phyloP scores from a whole-genome alignment of 2,113 vertebrate species.

The Amia ocellicauda region DNA sequence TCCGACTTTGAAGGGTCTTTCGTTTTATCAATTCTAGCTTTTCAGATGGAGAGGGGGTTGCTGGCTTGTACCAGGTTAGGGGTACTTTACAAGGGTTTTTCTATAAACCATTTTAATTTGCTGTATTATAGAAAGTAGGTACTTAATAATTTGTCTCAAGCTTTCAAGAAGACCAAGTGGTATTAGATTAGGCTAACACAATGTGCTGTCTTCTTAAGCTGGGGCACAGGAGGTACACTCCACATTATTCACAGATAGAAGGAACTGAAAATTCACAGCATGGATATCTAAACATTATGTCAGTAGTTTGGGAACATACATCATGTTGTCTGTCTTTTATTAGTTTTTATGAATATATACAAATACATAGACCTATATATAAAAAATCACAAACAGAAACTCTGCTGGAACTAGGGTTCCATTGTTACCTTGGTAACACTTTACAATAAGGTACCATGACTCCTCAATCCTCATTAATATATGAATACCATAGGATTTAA shows the following conservation, averaged over 20 bases:
- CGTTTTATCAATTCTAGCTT: slow-evolving; percentile 51
- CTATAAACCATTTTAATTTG: slow-evolving; percentile 62
- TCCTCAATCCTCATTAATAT: too few species aligned
- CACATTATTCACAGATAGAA: slow-evolving; percentile 8
- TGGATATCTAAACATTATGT: too few species aligned
- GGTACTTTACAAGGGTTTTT: slow-evolving; percentile 38
- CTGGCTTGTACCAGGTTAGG: slow-evolving; percentile 50
- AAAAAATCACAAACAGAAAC: too few species aligned
- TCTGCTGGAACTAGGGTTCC: too few species aligned
- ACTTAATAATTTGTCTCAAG: slow-evolving; percentile 23
- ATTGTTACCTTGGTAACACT: too few species aligned
- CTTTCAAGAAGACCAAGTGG: slow-evolving; percentile 55
- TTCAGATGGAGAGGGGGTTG: slow-evolving; percentile 52
- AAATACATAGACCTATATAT: too few species aligned
- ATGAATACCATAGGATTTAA: too few species aligned
- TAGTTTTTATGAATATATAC: too few species aligned
- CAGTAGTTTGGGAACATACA: too few species aligned
- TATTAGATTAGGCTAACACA: slow-evolving; percentile 49
- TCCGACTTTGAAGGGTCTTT: slow-evolving; percentile 41
- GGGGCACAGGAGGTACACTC: slow-evolving; percentile 12
- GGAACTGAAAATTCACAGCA: neutral
- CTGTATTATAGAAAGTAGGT: slow-evolving; percentile 51
- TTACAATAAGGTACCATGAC: too few species aligned
- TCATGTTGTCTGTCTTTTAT: neutral
- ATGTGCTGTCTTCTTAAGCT: slow-evolving; percentile 17